A percentile compares a stretch with the other conserved stretches of the same genome.
These are phyloP conservation scores for Mico argentatus DNA, from an alignment of 2,797 vertebrate genomes.

Conservation along the genomic window DNA sequence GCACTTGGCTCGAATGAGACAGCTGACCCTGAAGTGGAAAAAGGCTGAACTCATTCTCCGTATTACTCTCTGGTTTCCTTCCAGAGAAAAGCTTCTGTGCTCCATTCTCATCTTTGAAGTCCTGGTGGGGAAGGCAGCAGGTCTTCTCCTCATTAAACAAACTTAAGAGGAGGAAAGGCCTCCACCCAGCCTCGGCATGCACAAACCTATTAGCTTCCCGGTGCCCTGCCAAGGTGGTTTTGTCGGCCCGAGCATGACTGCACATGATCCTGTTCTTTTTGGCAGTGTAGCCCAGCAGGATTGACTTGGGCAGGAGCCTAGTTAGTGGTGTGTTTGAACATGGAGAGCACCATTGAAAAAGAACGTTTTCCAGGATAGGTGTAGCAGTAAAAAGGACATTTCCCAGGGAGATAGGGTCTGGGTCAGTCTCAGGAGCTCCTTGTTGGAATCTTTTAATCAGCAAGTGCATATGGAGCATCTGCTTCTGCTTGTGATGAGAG, in stretches of 20 bases:
- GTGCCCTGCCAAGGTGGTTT: slow-evolving; percentile 25
- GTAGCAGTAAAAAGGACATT: not conserved
- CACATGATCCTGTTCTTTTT: not conserved
- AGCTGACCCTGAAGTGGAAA: not conserved
- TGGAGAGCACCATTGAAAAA: not conserved
- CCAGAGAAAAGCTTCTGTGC: not conserved
- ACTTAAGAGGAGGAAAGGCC: slow-evolving; percentile 22
- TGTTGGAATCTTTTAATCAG: not conserved
- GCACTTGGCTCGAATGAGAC: not conserved
- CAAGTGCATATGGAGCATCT: not conserved
- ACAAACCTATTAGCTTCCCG: not conserved
- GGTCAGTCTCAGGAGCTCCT: not conserved
- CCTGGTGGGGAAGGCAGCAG: not conserved
- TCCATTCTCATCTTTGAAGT: slow-evolving; percentile 65
- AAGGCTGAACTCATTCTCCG: not conserved
- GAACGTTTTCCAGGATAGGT: not conserved
- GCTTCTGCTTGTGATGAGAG: not conserved
- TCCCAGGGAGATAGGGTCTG: not conserved
- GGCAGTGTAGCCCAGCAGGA: not conserved
- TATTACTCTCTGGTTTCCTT: not conserved
- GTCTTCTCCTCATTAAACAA: slow-evolving; percentile 47
- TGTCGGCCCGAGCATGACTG: not conserved
- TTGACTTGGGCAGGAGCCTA: not conserved
- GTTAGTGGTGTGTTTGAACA: not conserved
- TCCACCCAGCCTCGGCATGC: not conserved